Evolutionary conservation across 2,888 invertebrate genomes (phyloP), one percentile per base, ranked within the genome.

Genomic region (Anagyrus pseudococci): DNA sequence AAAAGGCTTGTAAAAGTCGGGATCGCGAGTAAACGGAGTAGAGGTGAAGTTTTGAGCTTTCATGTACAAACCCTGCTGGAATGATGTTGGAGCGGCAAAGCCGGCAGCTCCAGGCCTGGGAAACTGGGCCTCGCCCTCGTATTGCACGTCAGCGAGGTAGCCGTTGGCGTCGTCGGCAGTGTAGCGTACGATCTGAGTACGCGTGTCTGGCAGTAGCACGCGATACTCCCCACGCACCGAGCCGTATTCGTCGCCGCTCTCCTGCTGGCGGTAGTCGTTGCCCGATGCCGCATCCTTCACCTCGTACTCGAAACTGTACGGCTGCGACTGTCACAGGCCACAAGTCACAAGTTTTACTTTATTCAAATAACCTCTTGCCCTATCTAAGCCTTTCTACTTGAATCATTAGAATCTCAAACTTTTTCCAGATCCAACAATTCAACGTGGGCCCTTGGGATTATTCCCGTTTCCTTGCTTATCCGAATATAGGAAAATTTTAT

Each of bases 251-350:
- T 94, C 90, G 65, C 91, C 91, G 66, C 89, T 86, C 20, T 93
- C 93, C 75, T 92, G 91, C 79, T 93, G 93, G 68, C 91, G 90
- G 83, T 90, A 94, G 78, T 93, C 91, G 73, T 92, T 93, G 68
- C 92, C 92, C 72, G 85, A 88, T 67, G 86, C 84, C 52, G 89
- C 87, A 75, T 93, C 94, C 78, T 90, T 90, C 44, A 94, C 94
- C 33, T 90, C 87, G 82, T 94, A 94, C 69, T 90, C 88, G 83
- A 94, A 94, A 82, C 91, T 92, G 83, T 90, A 94, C 2, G 94
- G 93, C 87, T 73, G 75, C 4, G 78, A 77, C 78, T 50, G 50
- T 8, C 10, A 50, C 29, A 26, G 13, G n/a, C 1, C 10, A 22
- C n/a, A n/a, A n/a, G n/a, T n/a, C n/a, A n/a, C n/a, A n/a, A n/a